These are phyloP conservation scores for Manis pentadactyla DNA, from an alignment of 2,797 vertebrate genomes.

Conservation along the genomic window DNA sequence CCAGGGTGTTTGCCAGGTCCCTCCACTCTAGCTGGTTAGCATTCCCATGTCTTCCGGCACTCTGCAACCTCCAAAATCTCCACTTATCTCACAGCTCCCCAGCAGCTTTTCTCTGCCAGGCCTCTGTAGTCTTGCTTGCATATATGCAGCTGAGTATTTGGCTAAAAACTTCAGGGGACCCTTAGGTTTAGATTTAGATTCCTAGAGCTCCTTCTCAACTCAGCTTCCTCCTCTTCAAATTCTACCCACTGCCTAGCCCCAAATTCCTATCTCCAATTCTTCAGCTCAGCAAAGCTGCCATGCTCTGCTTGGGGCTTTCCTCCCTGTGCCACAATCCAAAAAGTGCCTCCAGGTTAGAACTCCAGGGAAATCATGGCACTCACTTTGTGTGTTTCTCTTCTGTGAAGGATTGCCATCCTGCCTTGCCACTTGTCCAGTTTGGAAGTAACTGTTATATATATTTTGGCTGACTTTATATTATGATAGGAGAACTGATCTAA, in stretches of 20 bases:
- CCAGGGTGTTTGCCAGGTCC: neutral
- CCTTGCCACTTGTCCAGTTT: neutral
- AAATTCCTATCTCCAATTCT: neutral
- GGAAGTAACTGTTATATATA: neutral
- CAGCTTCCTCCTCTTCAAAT: neutral
- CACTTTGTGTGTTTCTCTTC: neutral
- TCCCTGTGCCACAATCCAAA: neutral
- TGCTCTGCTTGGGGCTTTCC: no score
- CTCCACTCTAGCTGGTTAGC: neutral
- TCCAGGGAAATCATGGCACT: neutral
- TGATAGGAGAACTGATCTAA: neutral
- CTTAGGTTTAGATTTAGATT: neutral
- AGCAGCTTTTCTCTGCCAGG: neutral
- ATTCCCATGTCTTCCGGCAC: neutral
- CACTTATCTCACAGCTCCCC: neutral
- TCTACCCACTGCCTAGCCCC: neutral
- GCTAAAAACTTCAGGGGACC: neutral
- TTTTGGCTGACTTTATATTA: neutral
- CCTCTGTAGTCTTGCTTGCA: neutral
- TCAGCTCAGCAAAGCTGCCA: neutral
- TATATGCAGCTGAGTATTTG: neutral
- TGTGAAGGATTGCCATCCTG: neutral
- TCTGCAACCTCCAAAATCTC: neutral
- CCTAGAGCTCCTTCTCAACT: neutral
- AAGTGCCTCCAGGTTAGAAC: neutral